Percentiles rank a stretch among this genome's conserved stretches.
phyloP scores from a whole-genome alignment of 2,113 vertebrate genomes.

The Ptychochromis oligacanthus region DNA sequence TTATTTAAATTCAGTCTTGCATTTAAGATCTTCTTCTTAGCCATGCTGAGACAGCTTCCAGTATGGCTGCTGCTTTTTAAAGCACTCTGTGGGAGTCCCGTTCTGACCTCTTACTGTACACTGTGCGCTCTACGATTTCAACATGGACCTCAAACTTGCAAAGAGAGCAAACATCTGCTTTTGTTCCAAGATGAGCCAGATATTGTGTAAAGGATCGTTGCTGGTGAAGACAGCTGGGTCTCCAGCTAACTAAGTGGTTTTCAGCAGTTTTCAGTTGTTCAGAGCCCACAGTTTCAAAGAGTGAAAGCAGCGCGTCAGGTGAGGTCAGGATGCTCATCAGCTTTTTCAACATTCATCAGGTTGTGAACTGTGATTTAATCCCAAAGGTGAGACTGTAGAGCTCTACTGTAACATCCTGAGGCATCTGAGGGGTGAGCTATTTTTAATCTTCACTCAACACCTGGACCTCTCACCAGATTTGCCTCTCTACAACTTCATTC shows the following conservation, averaged over 20 bases:
- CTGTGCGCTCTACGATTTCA: not conserved
- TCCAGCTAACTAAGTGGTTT: too few species aligned
- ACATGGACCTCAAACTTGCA: not conserved
- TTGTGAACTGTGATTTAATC: not conserved
- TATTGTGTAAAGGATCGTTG: not conserved
- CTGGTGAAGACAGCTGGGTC: too few species aligned
- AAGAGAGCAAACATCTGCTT: not conserved
- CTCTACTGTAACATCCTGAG: not conserved
- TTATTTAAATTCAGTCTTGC: too few species aligned
- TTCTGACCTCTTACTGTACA: not conserved
- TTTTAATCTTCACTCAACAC: not conserved
- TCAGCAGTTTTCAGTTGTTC: too few species aligned
- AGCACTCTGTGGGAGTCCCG: not conserved
- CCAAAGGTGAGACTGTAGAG: not conserved
- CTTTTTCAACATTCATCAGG: not conserved
- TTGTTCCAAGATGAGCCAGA: not conserved
- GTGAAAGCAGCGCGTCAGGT: not conserved
- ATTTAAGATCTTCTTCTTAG: not conserved
- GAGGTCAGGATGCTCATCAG: not conserved
- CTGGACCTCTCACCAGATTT: not conserved
- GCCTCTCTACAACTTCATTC: not conserved
- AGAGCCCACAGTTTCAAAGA: not conserved
- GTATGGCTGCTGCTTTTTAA: not conserved
- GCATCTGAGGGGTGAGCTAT: not conserved
- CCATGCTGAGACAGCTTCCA: not conserved